Conservation (phyloP, 2,888 invertebrate genomes). For the Lycocerus yunnanus region DNA sequence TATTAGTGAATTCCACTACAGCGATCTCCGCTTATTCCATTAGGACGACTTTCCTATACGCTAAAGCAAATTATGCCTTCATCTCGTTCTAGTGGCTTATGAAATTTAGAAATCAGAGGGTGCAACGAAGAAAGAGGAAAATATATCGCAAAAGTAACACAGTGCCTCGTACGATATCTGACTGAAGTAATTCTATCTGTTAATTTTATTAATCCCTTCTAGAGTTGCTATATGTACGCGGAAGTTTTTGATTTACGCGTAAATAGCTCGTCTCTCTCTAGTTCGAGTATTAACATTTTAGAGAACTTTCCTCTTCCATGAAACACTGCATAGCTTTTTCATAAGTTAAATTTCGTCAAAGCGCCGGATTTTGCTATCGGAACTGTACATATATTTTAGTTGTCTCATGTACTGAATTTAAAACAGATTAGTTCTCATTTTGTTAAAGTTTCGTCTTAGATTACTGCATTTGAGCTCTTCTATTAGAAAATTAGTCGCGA, state of each 20-base stretch:
- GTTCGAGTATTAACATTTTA: neutral
- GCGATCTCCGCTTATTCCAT: conserved; percentile 48
- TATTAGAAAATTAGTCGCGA: conserved; percentile 25
- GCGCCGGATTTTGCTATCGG: conserved; percentile 32
- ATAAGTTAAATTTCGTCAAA: conserved; percentile 29
- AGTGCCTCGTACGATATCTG: conserved; percentile 42
- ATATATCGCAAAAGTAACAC: conserved; percentile 36
- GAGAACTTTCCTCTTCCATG: neutral
- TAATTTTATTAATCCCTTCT: conserved; percentile 54
- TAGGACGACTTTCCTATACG: conserved; percentile 52
- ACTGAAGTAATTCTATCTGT: conserved; percentile 52
- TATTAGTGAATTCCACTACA: conserved; percentile 33
- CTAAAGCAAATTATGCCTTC: conserved; percentile 49
- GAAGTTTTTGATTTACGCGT: conserved; percentile 34
- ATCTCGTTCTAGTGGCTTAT: conserved; percentile 27
- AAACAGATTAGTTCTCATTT: conserved; percentile 32
- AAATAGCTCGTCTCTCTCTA: conserved; percentile 21
- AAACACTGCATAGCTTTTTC: conserved; percentile 18
- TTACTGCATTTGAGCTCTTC: conserved; percentile 23
- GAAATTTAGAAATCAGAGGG: conserved; percentile 14
- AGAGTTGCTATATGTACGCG: conserved; percentile 32
- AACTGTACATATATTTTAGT: conserved; percentile 34
- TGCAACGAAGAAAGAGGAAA: conserved; percentile 21
- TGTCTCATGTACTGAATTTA: conserved; percentile 33
- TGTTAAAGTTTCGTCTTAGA: conserved; percentile 30